Conservation (phyloP, 2,888 invertebrate genomes). For the Leucoma salicis region DNA sequence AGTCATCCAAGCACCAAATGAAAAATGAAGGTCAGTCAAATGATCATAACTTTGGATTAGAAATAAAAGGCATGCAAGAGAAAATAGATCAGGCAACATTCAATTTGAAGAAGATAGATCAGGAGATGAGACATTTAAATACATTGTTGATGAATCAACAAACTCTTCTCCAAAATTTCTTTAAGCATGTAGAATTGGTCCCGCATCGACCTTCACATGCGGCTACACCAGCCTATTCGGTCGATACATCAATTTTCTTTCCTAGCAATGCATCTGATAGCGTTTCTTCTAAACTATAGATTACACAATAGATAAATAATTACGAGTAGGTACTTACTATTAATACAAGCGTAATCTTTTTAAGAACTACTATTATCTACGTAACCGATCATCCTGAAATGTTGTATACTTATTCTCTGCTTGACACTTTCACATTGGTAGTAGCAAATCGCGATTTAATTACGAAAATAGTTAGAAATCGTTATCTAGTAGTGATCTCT, state of each 20-base stretch:
- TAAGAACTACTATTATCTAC: no score
- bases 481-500: no score
- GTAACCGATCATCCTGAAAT: no score
- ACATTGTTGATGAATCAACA: conserved; percentile 70
- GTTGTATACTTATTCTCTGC: no score
- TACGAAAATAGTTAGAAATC: no score
- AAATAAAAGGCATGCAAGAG: conserved; percentile 83
- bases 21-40: conserved; percentile 77
- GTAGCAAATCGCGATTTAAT: no score
- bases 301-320: no score
- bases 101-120: conserved; percentile 85
- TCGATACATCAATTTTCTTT: conserved; percentile 65
- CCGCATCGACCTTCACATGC: conserved; percentile 46
- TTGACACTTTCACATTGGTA: no score
- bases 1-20: conserved; percentile 74
- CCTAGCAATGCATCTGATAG: conserved; percentile 44
- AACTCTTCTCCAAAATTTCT: conserved; percentile 57
- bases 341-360: no score
- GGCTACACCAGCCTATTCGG: conserved; percentile 45
- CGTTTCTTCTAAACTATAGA: conserved; percentile 22
- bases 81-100: conserved; percentile 87
- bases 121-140: conserved; percentile 86
- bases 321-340: no score
- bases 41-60: conserved; percentile 78
- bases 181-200: conserved; percentile 49